phyloP scores from a whole-genome alignment of 2,113 vertebrate species.

The Nanorana parkeri region DNA sequence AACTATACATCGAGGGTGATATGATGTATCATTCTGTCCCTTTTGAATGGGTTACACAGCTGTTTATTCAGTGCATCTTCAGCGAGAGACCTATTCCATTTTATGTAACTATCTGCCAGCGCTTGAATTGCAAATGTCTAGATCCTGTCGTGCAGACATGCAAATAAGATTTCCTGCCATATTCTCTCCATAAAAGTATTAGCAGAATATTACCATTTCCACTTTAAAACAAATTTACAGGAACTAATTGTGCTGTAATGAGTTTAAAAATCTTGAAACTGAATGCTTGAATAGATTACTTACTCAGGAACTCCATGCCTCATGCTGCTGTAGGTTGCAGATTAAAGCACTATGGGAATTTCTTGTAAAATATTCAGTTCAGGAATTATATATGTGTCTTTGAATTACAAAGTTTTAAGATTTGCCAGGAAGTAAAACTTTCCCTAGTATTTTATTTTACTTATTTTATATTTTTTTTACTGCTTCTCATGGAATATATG shows the following conservation, averaged over 20 bases:
- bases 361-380: slow-evolving; percentile 18
- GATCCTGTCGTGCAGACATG: slow-evolving; percentile 41
- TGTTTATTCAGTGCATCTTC: not conserved
- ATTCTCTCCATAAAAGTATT: slow-evolving; percentile 35
- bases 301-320: not conserved
- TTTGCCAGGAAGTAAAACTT: slow-evolving; percentile 14
- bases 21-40: not conserved
- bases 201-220: slow-evolving; percentile 11
- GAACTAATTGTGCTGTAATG: slow-evolving; percentile 47
- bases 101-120: slow-evolving; percentile 14
- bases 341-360: slow-evolving; percentile 6
- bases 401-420: slow-evolving; percentile 2
- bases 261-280: slow-evolving; percentile 33
- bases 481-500: no score
- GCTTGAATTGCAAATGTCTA: slow-evolving; percentile 44
- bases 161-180: slow-evolving; percentile 43
- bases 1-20: no score
- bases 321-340: not conserved
- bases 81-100: slow-evolving; percentile 15
- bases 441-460: no score
- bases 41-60: not conserved
- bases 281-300: slow-evolving; percentile 31
- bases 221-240: slow-evolving; percentile 40
- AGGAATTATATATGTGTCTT: not conserved
- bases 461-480: no score